Evolutionary conservation across 2,888 invertebrate species (phyloP), one percentile per base, ranked within the genome.

Genomic region (Schizotus pectinicornis): DNA sequence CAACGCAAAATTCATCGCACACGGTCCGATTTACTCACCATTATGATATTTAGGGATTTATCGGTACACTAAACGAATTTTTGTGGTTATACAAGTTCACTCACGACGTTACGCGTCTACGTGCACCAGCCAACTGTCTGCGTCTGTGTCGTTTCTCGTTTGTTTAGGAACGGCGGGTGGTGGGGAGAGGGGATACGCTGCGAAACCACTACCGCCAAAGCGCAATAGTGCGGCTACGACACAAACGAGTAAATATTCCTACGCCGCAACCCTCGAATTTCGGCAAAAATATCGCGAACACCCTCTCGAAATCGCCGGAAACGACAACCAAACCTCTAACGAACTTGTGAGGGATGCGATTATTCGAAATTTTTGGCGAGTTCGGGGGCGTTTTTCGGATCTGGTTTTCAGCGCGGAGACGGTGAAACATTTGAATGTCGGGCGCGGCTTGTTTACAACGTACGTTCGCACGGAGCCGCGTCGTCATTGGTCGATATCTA

Each of bases 401-500:
- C 83, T 86, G 85, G 80, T 85, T 85, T 81, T 82, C 81, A 81
- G 79, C 67, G 84, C 83, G 85, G 82, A 84, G 81, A 81, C 81
- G 83, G 83, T 83, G 64, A 63, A 62, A 68, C 82, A 83, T 85
- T 86, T 85, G 85, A 86, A 84, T 80, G 84, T 82, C 84, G 87
- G 87, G 86, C 84, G 88, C 86, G 86, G 85, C 86, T 85, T 87
- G 84, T 84, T 85, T 86, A 88, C 85, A 84, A 84, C 84, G 83
- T 84, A 84, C 85, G 80, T 65, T 78, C 74, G 76, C 71, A 81
- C 81, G 74, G 76, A 72, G 73, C 70, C 82, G 85, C 84, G 83
- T 85, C 85, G 84, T 85, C 86, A 90, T 91, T 90, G 90, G 90
- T 84, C 84, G 83, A 80, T 83, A 85, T 86, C 87, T 88, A 90